These are phyloP conservation scores for Heliothis virescens DNA, from an alignment of 1,140 invertebrate genomes.

Conservation along the genomic window DNA sequence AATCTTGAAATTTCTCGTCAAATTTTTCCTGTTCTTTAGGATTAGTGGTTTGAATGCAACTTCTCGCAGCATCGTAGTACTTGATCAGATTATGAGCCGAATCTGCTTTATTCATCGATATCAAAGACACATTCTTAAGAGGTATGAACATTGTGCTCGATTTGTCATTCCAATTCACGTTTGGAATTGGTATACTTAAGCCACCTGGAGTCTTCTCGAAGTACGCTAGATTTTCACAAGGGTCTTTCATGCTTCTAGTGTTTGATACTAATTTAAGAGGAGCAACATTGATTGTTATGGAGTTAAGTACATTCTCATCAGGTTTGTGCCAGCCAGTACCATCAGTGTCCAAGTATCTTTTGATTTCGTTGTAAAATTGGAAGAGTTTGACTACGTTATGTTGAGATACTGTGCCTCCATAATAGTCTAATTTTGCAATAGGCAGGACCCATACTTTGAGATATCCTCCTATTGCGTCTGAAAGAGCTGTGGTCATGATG, in stretches of 20 bases:
- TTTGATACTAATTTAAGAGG: constrained; percentile 48
- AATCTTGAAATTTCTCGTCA: constrained; percentile 70
- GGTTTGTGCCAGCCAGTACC: constrained; percentile 66
- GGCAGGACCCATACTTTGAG: constrained; percentile 74
- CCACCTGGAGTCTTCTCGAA: constrained; percentile 71
- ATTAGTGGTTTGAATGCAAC: constrained; percentile 61
- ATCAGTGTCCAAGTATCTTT: constrained; percentile 67
- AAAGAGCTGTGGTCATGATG: constrained; percentile 69
- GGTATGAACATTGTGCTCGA: constrained; percentile 72
- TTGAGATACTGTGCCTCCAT: constrained; percentile 69
- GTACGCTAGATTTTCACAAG: constrained; percentile 67
- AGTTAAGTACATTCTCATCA: constrained; percentile 59
- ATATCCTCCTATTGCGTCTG: constrained; percentile 75
- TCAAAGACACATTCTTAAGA: constrained; percentile 65
- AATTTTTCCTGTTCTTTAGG: constrained; percentile 57
- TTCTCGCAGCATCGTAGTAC: constrained; percentile 71
- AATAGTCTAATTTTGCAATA: constrained; percentile 72
- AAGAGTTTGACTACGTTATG: constrained; percentile 66
- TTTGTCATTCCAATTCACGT: constrained; percentile 67
- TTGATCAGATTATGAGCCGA: constrained; percentile 62
- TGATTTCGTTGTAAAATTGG: constrained; percentile 68
- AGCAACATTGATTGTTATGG: constrained; percentile 67
- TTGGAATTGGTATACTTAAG: constrained; percentile 66
- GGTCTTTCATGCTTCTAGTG: constrained; percentile 55
- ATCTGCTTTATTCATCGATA: constrained; percentile 63